Base-by-base conservation (phyloP, 2,888 invertebrate genomes). In the Apamea crenata region DNA sequence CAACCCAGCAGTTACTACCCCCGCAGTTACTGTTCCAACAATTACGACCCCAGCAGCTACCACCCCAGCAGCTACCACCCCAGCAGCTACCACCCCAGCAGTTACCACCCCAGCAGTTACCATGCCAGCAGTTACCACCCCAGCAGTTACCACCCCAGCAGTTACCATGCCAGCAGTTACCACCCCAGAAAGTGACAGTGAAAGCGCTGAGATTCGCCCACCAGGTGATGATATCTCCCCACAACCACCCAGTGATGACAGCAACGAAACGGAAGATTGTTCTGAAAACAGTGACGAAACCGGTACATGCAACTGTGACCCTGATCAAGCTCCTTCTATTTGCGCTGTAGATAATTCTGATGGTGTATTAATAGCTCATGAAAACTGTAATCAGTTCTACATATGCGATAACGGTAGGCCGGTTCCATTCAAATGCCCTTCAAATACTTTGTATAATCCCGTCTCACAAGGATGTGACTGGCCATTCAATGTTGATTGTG, bases 331-430 rank as follows among this genome's bases (percentile, higher is more conserved):
- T 40, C 86, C 89, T 1, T 76, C 88, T 36, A 91, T 93, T 47
- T 93, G 93, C 53, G 87, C 90, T 2, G 79, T 74, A 53, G 77
- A 82, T 0, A 87, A 76, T 36, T 90, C 92, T 21, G 82, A 91
- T 5, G 87, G 89, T n/a, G 65, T 86, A 1, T 74, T 91, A 4
- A 79, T 92, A 14, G 91, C 92, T 59, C 91, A 92, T 74, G 90
- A 92, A 71, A 87, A 91, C 61, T 93, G 92, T 78, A 90, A 91
- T 77, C 82, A 90, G 32, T 93, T 89, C 72, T 92, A 93, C 63
- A 81, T 79, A 61, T 93, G 92, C 69, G 59, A 40, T 36, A 74
- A 86, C 25, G 92, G 91, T n/a, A 63, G 47, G 7, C 91, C 92
- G 4, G 87, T 91, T 10, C 74, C 83, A 1, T 56, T 82, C 1